Base-by-base conservation (phyloP, 2,888 invertebrate genomes). In the Ophraella communa region DNA sequence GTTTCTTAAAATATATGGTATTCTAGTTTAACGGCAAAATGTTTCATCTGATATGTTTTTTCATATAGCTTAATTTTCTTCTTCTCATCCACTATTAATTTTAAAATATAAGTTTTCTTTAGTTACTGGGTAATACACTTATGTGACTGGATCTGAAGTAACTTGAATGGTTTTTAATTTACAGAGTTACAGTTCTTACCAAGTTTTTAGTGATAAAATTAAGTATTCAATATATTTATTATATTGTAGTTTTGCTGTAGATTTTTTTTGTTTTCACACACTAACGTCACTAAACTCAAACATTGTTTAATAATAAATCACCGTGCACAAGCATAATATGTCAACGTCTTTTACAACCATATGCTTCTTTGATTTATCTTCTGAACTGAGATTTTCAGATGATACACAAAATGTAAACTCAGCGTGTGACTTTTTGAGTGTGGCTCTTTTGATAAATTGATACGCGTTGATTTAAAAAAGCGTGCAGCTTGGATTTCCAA, bases 371-470 rank as follows among this genome's bases (percentile, higher is more conserved):
- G 51, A 62, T 64, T 62, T 60, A 64, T 64, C 54, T 59, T 53
- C 52, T 55, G 56, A 52, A 39, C n/a, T 23, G 47, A 23, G 11
- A 23, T 14, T 47, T 47, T n/a, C 23, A 4, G 59, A 63, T 61
- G 60, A 66, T 59, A 51, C 56, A 52, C 49, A 59, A 58, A 67
- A 44, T 52, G 49, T 63, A 21, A 54, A 45, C 49, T 42, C 39
- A 55, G 66, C 63, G 66, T 66, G 66, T 52, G 63, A 58, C 60
- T 66, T 62, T 66, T 68, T 67, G 65, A 64, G 56, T 51, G 64
- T 23, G 63, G 67, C 57, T 59, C 54, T 66, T 67, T 67, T 70
- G 70, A 68, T 68, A 68, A 68, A 70, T 70, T 70, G 70, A 70
- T 64, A 63, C 64, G 69, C 64, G 62, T 62, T 60, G 53, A 58